Conservation (phyloP, 2,113 vertebrate genomes). For the Coregonus clupeaformis region DNA sequence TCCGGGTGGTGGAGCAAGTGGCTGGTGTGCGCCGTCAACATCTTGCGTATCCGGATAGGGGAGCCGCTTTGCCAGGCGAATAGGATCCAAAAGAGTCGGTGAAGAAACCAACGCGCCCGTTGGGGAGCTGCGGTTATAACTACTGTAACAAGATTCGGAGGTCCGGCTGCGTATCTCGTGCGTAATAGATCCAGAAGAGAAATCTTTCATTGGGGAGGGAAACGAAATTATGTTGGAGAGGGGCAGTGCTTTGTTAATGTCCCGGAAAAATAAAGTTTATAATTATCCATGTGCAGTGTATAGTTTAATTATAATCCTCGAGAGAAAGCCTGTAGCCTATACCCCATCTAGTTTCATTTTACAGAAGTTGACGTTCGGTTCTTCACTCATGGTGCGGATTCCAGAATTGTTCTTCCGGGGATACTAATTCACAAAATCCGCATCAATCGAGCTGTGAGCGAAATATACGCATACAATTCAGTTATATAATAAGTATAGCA, state of each 20-base stretch:
- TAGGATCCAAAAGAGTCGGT: constrained; percentile 81
- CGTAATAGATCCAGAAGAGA: constrained; percentile 74
- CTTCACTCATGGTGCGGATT: constrained; percentile 45
- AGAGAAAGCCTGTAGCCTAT: constrained; percentile 1
- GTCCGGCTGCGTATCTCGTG: constrained; percentile 53
- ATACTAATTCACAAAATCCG: constrained; percentile 5
- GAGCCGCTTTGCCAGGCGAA: constrained; percentile 84
- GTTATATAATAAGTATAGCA: background rate
- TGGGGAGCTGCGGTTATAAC: constrained; percentile 36
- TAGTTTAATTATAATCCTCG: constrained; percentile 43
- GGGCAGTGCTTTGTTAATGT: constrained; percentile 13
- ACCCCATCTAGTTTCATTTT: background rate
- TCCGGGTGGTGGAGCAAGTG: constrained; percentile 93
- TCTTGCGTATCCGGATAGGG: constrained; percentile 87
- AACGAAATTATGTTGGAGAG: constrained; percentile 45
- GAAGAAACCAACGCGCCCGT: constrained; percentile 56
- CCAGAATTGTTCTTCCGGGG: constrained; percentile 43
- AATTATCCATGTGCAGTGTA: background rate
- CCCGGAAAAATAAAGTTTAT: background rate
- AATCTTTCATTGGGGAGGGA: constrained; percentile 82
- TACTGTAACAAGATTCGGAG: constrained; percentile 33
- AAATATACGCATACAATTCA: background rate
- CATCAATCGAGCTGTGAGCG: too few relatives aligned
- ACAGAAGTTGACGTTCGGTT: constrained; percentile 12
- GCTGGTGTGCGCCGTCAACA: constrained; percentile 89